These are phyloP conservation scores for Oceanodroma leucorhoa DNA, from an alignment of 2,797 vertebrate genomes.

Conservation along the genomic window DNA sequence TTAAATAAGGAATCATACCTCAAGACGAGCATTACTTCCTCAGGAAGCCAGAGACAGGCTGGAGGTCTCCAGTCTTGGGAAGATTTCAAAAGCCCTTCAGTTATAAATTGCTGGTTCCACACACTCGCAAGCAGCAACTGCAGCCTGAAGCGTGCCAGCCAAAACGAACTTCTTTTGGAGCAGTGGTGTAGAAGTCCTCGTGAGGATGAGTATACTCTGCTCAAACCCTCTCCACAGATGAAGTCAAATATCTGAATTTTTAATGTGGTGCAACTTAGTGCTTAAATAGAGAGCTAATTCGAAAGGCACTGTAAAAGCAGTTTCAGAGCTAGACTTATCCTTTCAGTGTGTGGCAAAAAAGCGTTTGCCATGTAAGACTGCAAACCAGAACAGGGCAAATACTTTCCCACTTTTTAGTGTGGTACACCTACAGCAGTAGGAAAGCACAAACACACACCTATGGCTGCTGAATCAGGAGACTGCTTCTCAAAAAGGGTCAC, in stretches of 20 bases:
- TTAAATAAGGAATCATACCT: neutral
- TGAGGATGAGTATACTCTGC: neutral
- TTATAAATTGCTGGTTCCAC: neutral
- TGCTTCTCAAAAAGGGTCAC: neutral
- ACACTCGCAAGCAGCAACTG: neutral
- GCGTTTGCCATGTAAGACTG: rapidly evolving
- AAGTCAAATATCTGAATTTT: neutral
- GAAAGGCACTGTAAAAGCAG: neutral
- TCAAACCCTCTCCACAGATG: neutral
- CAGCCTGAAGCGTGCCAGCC: neutral
- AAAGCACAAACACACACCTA: neutral
- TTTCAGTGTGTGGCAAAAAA: neutral
- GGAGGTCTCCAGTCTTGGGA: neutral
- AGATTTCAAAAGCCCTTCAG: neutral
- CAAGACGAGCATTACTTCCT: neutral
- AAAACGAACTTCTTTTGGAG: neutral
- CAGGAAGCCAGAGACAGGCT: neutral
- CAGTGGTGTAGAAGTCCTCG: neutral
- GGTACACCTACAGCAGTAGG: rapidly evolving
- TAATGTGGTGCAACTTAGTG: neutral
- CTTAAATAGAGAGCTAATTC: neutral
- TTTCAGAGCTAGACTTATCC: neutral
- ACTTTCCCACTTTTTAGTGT: neutral
- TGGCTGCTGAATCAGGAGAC: neutral
- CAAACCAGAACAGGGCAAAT: neutral